Percentiles rank a stretch among this genome's conserved stretches.
Conservation (phyloP, 2,888 invertebrate genomes). For the Volucella bombylans region DNA sequence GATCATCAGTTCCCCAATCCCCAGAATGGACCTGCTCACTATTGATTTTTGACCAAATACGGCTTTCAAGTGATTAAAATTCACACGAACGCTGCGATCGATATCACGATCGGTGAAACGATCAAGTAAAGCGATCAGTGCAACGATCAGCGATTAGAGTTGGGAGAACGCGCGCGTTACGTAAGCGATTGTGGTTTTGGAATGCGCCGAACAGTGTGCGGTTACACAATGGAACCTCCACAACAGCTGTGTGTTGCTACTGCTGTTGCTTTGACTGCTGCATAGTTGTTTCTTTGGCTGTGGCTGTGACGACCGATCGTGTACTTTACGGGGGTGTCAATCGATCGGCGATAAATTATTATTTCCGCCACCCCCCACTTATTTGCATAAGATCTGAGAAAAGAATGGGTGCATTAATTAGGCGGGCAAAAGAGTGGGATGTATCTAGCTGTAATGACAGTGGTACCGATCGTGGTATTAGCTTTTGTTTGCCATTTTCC, state of each 20-base stretch:
- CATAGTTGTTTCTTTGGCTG: too few species aligned
- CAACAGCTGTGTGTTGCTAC: constrained; percentile 24
- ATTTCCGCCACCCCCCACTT: constrained; percentile 43
- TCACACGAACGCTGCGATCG: constrained; percentile 65
- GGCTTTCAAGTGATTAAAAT: constrained; percentile 59
- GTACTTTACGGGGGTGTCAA: constrained; percentile 69
- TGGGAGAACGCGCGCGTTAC: constrained; percentile 36
- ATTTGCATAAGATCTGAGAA: constrained; percentile 67
- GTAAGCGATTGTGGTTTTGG: constrained; percentile 63
- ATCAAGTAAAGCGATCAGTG: constrained; percentile 17
- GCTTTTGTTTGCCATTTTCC: constrained; percentile 61
- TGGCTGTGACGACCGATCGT: constrained; percentile 52
- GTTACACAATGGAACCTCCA: constrained; percentile 22
- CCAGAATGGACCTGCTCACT: constrained; percentile 40
- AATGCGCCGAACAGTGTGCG: constrained; percentile 47
- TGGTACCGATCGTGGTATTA: constrained; percentile 53
- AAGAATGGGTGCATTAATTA: constrained; percentile 71
- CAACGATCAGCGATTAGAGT: constrained; percentile 1
- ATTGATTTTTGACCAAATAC: constrained; percentile 67
- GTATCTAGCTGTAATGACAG: constrained; percentile 8
- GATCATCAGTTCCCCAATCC: constrained; percentile 7
- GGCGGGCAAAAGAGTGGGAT: constrained; percentile 61
- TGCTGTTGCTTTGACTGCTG: too few species aligned
- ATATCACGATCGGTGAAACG: constrained; percentile 41
- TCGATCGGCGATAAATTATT: constrained; percentile 72